Base-by-base conservation (phyloP, 1,140 invertebrate species). In the Heterodera schachtii region DNA sequence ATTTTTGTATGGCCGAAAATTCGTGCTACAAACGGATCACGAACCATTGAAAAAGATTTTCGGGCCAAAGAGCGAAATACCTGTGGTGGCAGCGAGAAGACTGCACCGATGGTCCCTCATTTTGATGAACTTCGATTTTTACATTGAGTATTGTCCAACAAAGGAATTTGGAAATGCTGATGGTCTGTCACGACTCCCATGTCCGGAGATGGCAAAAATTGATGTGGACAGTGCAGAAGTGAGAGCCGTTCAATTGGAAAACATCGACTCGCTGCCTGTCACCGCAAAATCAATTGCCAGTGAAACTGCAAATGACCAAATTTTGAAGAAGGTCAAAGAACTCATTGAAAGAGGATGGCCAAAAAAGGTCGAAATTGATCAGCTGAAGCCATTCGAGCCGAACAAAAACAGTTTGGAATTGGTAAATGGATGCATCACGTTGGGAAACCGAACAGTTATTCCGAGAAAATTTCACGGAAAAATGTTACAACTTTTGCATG, bases 11-110 rank as follows among this genome's bases (percentile, higher is more conserved):
- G 91, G 90, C 13, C 80, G 87, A 8, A 81, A 87, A 46, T 91
- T 92, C 75, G 84, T 82, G 3, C 84, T 92, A 21, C 91, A 31
- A 1, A 31, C 31, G 31, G 31, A 31, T 31, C 31, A 31, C 31
- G 31, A 31, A 31, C 31, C 31, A 0, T 84, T 92, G 44, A 79
- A 90, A 7, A 76, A 71, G 11, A 90, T 92, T 44, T 90, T 92
- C 73, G 84, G 85, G 8, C 83, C 86, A 6, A 84, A 87, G 13
- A 87, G 83, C 60, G 80, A 82, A 41, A 82, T 92, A 43, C 90
- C 90, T 19, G 79, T 84, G 16, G 80, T 89, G 3, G 83, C 88
- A 1, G 87, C 90, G 8, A 84, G 79, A 2, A 31, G 89, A n/a
- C 81, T 90, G 5, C 88, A 90, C 57, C 79, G 85, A 44, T 90